phyloP scores from a whole-genome alignment of 2,888 invertebrate genomes.

The Priapulus caudatus region DNA sequence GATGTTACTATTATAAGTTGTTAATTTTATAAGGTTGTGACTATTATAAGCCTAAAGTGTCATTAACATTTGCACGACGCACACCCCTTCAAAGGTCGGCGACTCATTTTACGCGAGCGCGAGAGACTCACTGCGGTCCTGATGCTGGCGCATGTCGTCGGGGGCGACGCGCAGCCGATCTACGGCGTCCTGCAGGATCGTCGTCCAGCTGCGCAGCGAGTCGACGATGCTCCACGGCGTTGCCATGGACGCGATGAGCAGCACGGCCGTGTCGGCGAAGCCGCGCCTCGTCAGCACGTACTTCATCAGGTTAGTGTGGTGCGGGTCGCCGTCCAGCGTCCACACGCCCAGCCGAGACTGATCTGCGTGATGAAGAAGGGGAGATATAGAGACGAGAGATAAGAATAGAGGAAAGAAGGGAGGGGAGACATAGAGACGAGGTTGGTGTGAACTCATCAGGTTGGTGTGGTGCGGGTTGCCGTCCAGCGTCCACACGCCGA shows the following conservation, averaged over 20 bases:
- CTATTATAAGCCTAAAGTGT: no score
- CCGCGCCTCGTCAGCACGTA: slow-evolving; percentile 81
- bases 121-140: no score
- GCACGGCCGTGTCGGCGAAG: slow-evolving; percentile 78
- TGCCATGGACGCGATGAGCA: slow-evolving; percentile 90
- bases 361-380: no score
- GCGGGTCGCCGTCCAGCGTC: slow-evolving; percentile 90
- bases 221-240: slow-evolving; percentile 90
- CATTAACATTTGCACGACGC: no score
- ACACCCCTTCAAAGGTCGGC: no score
- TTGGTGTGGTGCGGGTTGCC: slow-evolving; percentile 87
- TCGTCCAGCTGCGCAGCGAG: slow-evolving; percentile 83
- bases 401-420: no score
- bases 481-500: slow-evolving; percentile 92
- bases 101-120: no score
- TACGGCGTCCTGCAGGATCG: slow-evolving; percentile 67
- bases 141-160: background rate
- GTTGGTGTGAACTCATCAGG: no score
- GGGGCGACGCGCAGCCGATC: slow-evolving; percentile 61
- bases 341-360: slow-evolving; percentile 92
- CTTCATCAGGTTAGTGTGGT: slow-evolving; percentile 76
- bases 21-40: no score
- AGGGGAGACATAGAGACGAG: no score
- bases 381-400: no score
- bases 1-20: no score